Percentiles rank a stretch among this genome's conserved stretches.
Conservation (phyloP, 2,113 vertebrate genomes). For the Colossoma macropomum region DNA sequence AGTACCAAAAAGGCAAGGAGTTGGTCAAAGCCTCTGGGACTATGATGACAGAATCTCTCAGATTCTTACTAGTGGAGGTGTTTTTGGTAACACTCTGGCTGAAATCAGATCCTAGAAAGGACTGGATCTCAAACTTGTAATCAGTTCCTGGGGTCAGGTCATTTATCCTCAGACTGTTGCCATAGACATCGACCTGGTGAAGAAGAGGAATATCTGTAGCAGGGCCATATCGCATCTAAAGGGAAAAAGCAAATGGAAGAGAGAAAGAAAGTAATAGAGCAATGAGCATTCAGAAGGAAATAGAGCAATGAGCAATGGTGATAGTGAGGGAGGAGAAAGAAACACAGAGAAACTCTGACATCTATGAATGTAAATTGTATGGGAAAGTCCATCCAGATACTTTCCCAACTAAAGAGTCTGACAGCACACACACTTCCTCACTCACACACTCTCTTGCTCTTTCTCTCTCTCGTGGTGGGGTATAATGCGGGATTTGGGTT, state of each 20-base stretch:
- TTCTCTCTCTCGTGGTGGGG: slow-evolving; percentile 12
- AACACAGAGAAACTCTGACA: not conserved
- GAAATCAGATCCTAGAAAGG: slow-evolving; percentile 72
- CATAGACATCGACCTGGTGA: slow-evolving; percentile 58
- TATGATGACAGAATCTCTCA: not conserved
- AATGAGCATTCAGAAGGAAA: not conserved
- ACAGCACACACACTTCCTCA: not conserved
- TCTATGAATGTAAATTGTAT: not conserved
- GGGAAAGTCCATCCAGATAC: not conserved
- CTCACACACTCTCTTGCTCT: too few relatives aligned
- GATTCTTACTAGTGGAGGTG: slow-evolving; percentile 50
- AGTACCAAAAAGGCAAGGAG: too few relatives aligned
- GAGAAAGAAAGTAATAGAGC: too few relatives aligned
- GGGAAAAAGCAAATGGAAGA: not conserved
- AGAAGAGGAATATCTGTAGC: slow-evolving; percentile 61
- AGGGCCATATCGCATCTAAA: slow-evolving; percentile 75
- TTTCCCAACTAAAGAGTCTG: not conserved
- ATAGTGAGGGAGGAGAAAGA: not conserved
- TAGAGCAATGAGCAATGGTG: not conserved
- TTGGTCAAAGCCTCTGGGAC: not conserved
- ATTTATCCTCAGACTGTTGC: slow-evolving; percentile 74
- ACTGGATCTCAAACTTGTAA: slow-evolving; percentile 81
- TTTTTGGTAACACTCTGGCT: slow-evolving; percentile 40
- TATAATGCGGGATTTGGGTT: slow-evolving; percentile 66
- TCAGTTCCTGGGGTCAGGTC: slow-evolving; percentile 80